A percentile compares a stretch with the other conserved stretches of the same genome.
Evolutionary conservation across 2,797 vertebrate genomes (phyloP).

Genomic region (Diplodus sargus): DNA sequence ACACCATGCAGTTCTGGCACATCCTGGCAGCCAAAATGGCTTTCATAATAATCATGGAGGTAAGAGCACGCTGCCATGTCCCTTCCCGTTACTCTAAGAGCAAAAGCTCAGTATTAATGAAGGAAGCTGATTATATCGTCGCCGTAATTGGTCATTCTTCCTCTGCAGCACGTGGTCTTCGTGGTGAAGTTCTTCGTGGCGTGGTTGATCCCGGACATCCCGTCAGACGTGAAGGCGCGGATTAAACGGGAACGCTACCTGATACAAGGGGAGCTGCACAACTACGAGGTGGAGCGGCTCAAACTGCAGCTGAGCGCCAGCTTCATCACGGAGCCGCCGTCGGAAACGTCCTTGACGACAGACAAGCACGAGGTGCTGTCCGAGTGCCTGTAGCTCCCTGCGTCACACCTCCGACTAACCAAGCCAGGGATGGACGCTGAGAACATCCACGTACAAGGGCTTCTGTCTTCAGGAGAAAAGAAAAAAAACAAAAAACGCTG

Average conservation of each 20-base stretch:
- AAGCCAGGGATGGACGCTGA: conserved; percentile 16
- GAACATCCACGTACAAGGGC: conserved; percentile 51
- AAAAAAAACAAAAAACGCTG: conserved; percentile 30
- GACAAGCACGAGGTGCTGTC: conserved; percentile 77
- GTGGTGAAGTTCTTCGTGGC: conserved; percentile 95
- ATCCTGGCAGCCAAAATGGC: conserved; percentile 88
- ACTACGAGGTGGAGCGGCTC: conserved; percentile 92
- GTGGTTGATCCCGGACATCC: conserved; percentile 96
- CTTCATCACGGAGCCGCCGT: conserved; percentile 68
- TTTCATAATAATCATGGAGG: conserved; percentile 89
- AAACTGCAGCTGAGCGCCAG: conserved; percentile 88
- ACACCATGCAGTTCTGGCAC: conserved; percentile 89
- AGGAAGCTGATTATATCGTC: background rate
- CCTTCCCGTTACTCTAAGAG: no score
- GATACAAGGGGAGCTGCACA: conserved; percentile 92
- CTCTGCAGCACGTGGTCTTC: conserved; percentile 91
- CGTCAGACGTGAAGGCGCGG: conserved; percentile 89
- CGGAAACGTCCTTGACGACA: conserved; percentile 49
- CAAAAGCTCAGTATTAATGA: background rate
- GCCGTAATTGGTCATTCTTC: background rate
- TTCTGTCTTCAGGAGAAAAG: conserved; percentile 47
- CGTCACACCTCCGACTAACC: conserved; percentile 2
- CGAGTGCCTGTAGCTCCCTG: conserved; percentile 74
- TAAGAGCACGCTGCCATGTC: conserved; percentile 45
- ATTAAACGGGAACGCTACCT: conserved; percentile 94